A percentile compares a stretch with the other conserved stretches of the same genome.
Conservation (phyloP, 2,797 vertebrate species). For the Gambusia yucatana region DNA sequence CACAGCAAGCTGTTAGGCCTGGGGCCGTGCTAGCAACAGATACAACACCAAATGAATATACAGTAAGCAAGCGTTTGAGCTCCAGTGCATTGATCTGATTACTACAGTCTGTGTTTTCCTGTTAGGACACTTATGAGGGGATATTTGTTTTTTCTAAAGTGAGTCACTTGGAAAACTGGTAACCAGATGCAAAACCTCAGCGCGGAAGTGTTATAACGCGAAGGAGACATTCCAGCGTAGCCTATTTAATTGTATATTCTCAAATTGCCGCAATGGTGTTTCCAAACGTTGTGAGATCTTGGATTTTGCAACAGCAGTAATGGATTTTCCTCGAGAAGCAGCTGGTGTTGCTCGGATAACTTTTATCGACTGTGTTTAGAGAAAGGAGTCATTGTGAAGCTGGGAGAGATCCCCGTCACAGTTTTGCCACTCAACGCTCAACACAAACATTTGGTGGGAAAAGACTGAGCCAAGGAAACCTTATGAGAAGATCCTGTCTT, state of each 20-base stretch:
- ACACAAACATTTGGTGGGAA: constrained; percentile 14
- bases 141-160: constrained; percentile 51
- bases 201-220: constrained; percentile 57
- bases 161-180: constrained; percentile 53
- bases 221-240: constrained; percentile 61
- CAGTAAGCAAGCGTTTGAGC: constrained; percentile 21
- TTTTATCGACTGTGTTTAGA: constrained; percentile 38
- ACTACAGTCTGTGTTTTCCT: constrained; percentile 39
- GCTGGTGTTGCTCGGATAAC: constrained; percentile 37
- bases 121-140: constrained; percentile 47
- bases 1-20: constrained; percentile 5
- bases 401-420: constrained; percentile 35
- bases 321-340: constrained; percentile 48
- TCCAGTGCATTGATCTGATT: constrained; percentile 36
- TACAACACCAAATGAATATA: constrained; percentile 41
- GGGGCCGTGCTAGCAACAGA: constrained; percentile 19
- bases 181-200: constrained; percentile 63
- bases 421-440: constrained; percentile 28
- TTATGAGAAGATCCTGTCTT: constrained; percentile 13
- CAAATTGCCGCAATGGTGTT: constrained; percentile 29
- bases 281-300: constrained; percentile 40
- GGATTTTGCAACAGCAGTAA: constrained; percentile 57
- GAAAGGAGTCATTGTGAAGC: constrained; percentile 59
- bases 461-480: constrained; percentile 16
- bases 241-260: constrained; percentile 57